Percentiles rank a stretch among this genome's conserved stretches.
Conservation (phyloP, 2,888 invertebrate genomes). For the Drosophila stalkeri region DNA sequence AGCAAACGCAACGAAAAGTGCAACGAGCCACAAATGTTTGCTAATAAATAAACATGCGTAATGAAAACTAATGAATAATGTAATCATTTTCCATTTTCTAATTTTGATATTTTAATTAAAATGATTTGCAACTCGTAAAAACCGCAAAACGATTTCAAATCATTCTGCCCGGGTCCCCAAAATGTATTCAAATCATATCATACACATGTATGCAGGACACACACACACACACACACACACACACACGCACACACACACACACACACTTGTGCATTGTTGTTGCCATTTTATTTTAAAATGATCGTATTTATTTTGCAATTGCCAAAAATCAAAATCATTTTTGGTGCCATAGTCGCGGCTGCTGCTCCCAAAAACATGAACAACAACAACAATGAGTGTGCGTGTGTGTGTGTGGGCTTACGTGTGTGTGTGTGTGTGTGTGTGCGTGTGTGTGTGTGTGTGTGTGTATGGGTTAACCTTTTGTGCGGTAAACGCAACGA, state of each 20-base stretch:
- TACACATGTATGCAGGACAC: slow-evolving; percentile 8
- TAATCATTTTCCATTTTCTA: slow-evolving; percentile 81
- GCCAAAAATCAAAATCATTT: slow-evolving; percentile 75
- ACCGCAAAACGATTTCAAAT: slow-evolving; percentile 81
- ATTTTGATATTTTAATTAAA: slow-evolving; percentile 83
- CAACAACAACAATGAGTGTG: no score
- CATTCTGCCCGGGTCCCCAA: slow-evolving; percentile 58
- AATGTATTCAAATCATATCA: slow-evolving; percentile 76
- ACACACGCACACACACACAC: slow-evolving; percentile 13
- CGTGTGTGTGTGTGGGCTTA: not conserved
- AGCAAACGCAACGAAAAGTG: slow-evolving; percentile 47
- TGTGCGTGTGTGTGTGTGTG: slow-evolving; percentile 18
- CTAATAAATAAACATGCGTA: slow-evolving; percentile 78
- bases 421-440: slow-evolving; percentile 1
- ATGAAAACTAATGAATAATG: slow-evolving; percentile 83
- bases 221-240: slow-evolving; percentile 3
- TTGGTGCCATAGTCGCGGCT: slow-evolving; percentile 51
- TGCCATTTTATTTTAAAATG: slow-evolving; percentile 72
- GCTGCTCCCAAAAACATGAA: slow-evolving; percentile 70
- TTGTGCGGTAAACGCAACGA: slow-evolving; percentile 70
- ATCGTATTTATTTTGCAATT: slow-evolving; percentile 73
- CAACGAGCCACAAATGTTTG: slow-evolving; percentile 63
- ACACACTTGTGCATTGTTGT: slow-evolving; percentile 26
- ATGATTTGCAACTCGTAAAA: slow-evolving; percentile 83
- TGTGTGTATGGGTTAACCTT: slow-evolving; percentile 65